Conservation (phyloP, 1,140 invertebrate genomes). For the Meloidogyne floridensis region DNA sequence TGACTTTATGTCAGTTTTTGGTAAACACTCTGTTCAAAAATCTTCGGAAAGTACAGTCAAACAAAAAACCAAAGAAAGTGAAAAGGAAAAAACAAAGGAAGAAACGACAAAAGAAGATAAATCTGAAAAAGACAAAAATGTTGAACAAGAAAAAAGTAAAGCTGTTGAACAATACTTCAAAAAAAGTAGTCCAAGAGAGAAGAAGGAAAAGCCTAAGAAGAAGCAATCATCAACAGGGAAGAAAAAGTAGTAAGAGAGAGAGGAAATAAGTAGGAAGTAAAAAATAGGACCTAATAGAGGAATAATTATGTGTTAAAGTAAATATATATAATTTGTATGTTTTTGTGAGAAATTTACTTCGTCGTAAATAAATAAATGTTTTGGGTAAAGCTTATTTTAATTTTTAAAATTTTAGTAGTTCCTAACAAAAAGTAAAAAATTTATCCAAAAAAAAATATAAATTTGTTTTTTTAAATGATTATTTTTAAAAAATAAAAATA, state of each 20-base stretch:
- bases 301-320: too few relatives aligned
- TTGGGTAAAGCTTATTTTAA: too few relatives aligned
- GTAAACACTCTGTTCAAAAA: neutral
- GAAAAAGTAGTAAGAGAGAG: neutral
- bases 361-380: too few relatives aligned
- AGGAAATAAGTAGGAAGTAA: neutral
- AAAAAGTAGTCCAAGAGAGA: neutral
- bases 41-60: neutral
- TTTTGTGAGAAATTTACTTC: too few relatives aligned
- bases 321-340: too few relatives aligned
- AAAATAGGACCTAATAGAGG: too few relatives aligned
- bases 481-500: too few relatives aligned
- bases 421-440: too few relatives aligned
- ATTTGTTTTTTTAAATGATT: too few relatives aligned
- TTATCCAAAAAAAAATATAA: too few relatives aligned
- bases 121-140: neutral
- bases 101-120: neutral
- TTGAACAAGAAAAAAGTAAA: neutral
- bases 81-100: neutral
- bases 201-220: neutral
- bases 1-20: conserved; percentile 5
- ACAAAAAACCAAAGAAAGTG: neutral
- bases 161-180: neutral
- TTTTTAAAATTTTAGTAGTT: too few relatives aligned
- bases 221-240: neutral